Base-by-base conservation (phyloP, 2,113 vertebrate genomes). In the Triplophysa siluroides region DNA sequence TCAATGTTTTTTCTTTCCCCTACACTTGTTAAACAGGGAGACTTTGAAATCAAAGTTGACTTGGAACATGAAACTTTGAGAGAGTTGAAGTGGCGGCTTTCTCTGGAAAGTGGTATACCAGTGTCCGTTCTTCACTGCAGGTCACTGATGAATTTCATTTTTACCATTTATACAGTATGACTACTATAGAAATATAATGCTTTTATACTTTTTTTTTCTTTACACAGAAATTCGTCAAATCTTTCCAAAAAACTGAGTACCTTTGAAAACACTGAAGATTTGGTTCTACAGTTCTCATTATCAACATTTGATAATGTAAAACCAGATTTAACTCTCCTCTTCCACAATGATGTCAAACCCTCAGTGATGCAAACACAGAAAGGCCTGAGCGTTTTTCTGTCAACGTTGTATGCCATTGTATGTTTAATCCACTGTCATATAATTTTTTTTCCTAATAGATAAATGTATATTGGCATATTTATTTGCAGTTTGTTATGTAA, bases 351-450 rank as follows among this genome's bases (percentile, higher is more conserved):
- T 33, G 21, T 88, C 2, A 58, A 33, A 6, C 88, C 89, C 24
- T 85, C 85, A 33, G 87, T 89, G 0, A 74, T 81, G 16, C 90
- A 91, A 67, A 87, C 85, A 19, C 33, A 12, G 0, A 89, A 85
- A 66, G 90, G 90, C 62, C 85, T 85, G 23, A 90, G 88, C 29
- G 56, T 85, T 10, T 85, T 91, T 65, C 71, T 87, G 21, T 88
- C 90, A 23, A 82, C 87, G 50, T 62, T 91, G 3, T 77, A 82
- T 60, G 56, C 16, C 23, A 8, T 88, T 64, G 88, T 91, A 83
- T 87, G 86, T 71, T 50, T 41, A 23, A 38, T 24, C 6, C 33
- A 18, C 8, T 38, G 8, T 50, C 13, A 50, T 50, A 16, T 3
- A n/a, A 12, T 50, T 16, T 54, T 6, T 4, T 29, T 19, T 54